These are phyloP conservation scores for Rhynchotus rufescens DNA, from an alignment of 2,797 vertebrate genomes.

Conservation along the genomic window DNA sequence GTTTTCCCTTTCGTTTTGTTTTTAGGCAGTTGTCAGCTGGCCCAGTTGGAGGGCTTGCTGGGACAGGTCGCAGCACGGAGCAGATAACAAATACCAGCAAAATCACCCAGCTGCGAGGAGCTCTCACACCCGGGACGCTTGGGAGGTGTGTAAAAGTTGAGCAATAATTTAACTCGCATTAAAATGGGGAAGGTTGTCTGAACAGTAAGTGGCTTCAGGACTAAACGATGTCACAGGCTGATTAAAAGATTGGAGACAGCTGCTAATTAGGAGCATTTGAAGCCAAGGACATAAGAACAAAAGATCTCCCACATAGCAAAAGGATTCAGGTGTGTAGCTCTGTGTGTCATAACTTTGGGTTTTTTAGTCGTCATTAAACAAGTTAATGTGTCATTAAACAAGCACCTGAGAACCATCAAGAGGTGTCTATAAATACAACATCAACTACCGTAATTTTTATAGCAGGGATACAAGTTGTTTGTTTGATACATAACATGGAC, in stretches of 20 bases:
- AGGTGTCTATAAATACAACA: neutral
- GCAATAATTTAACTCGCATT: neutral
- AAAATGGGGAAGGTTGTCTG: neutral
- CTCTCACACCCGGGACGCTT: conserved; percentile 9
- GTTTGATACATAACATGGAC: neutral
- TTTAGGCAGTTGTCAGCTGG: neutral
- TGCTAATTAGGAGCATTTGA: conserved; percentile 32
- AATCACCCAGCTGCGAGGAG: neutral
- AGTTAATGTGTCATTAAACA: neutral
- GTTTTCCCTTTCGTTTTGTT: conserved; percentile 18
- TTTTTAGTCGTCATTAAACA: neutral
- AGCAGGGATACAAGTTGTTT: neutral
- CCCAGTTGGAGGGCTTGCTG: conserved; percentile 1
- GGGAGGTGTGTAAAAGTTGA: conserved; percentile 1
- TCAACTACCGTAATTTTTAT: neutral
- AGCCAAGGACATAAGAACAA: neutral
- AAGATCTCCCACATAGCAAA: neutral
- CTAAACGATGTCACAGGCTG: neutral
- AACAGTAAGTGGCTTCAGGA: neutral
- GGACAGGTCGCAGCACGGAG: conserved; percentile 10
- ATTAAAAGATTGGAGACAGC: conserved; percentile 4
- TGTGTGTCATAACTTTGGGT: neutral
- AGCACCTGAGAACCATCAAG: neutral
- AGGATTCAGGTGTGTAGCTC: neutral
- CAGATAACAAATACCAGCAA: neutral